phyloP scores from a whole-genome alignment of 2,113 vertebrate genomes.

The Pomatorhinus ruficollis region DNA sequence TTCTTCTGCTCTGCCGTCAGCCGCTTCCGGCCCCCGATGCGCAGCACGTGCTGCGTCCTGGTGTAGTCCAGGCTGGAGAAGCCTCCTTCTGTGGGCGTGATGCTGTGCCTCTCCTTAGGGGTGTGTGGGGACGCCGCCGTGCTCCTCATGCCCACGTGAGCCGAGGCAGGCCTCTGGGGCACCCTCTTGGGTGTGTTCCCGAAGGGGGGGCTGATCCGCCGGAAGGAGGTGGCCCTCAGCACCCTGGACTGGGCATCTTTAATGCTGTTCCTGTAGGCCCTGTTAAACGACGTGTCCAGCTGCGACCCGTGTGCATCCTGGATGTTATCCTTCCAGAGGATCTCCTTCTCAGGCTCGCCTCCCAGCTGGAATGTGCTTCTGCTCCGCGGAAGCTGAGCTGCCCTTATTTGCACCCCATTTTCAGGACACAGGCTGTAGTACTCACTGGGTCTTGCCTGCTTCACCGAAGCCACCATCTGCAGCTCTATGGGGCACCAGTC shows the following conservation, averaged over 20 bases:
- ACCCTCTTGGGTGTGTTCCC: constrained; percentile 50
- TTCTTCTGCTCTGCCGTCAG: constrained; percentile 90
- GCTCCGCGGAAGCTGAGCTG: constrained; percentile 77
- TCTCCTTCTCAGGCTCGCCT: constrained; percentile 66
- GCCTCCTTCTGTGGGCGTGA: constrained; percentile 73
- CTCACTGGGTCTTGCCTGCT: not conserved
- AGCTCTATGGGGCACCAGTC: constrained; percentile 22
- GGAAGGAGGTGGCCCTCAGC: constrained; percentile 88
- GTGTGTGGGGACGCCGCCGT: constrained; percentile 74
- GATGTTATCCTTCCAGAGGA: constrained; percentile 62
- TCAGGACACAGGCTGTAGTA: constrained; percentile 21
- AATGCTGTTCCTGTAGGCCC: constrained; percentile 87
- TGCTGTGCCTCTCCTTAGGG: constrained; percentile 85
- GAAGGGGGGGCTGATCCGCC: constrained; percentile 70
- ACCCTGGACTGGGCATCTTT: constrained; percentile 89
- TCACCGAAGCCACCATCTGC: not conserved
- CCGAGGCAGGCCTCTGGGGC: constrained; percentile 73
- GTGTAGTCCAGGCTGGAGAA: constrained; percentile 27
- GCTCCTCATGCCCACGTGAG: constrained; percentile 71
- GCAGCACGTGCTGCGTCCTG: constrained; percentile 42
- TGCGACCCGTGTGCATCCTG: constrained; percentile 61
- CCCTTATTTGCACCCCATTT: constrained; percentile 58
- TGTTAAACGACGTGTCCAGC: constrained; percentile 77
- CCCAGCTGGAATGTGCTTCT: constrained; percentile 85
- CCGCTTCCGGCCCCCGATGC: constrained; percentile 86